phyloP scores from a whole-genome alignment of 2,797 vertebrate genomes.

The Gallirallus australis region DNA sequence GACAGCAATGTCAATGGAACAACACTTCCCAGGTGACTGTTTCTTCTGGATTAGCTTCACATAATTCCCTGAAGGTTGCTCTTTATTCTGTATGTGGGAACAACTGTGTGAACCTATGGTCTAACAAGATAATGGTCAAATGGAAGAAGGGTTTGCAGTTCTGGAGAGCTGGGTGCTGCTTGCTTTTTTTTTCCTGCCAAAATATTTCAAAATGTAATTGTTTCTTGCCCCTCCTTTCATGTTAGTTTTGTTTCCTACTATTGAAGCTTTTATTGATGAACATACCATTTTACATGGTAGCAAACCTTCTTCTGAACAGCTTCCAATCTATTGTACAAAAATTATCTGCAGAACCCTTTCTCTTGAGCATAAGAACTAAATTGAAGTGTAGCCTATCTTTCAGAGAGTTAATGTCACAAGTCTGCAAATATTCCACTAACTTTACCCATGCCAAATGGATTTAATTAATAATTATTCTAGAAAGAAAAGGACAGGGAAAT shows the following conservation, averaged over 20 bases:
- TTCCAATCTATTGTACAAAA: neutral
- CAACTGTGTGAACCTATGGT: neutral
- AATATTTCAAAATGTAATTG: neutral
- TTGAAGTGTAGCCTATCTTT: neutral
- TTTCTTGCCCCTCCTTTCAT: neutral
- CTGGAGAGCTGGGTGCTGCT: neutral
- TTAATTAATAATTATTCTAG: neutral
- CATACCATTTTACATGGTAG: neutral
- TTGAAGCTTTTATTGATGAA: neutral
- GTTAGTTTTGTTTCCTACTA: neutral
- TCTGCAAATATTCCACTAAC: neutral
- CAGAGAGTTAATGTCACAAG: neutral
- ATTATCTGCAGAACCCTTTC: neutral
- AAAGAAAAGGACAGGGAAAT: neutral
- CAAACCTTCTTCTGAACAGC: neutral
- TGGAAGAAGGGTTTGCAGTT: neutral
- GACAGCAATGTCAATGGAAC: slow-evolving; percentile 89
- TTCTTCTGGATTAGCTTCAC: neutral
- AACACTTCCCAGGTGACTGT: slow-evolving; percentile 88
- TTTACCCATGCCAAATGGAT: neutral
- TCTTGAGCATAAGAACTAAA: neutral
- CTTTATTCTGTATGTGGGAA: neutral
- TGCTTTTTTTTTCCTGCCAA: neutral
- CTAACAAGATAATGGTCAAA: neutral
- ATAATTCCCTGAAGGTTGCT: neutral